Percentiles rank a stretch among this genome's conserved stretches.
Evolutionary conservation across 2,113 vertebrate genomes (phyloP).

Genomic region (Corythoichthys haematopterus): DNA sequence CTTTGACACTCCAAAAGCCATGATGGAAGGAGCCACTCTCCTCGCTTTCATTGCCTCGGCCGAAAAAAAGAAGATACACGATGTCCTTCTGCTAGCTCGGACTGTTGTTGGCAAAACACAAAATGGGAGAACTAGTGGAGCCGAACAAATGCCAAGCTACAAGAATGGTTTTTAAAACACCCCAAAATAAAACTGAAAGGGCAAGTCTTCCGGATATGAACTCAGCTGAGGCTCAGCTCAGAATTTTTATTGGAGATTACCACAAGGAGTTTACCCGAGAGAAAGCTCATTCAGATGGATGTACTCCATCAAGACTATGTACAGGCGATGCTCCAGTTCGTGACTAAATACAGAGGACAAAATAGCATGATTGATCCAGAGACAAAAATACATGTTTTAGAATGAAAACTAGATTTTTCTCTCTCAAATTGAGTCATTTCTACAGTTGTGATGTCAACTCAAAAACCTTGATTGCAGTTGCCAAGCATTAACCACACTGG

Average conservation of each 20-base stretch:
- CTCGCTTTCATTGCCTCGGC: slow-evolving; percentile 44
- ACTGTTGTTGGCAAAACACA: slow-evolving; percentile 54
- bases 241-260: slow-evolving; percentile 41
- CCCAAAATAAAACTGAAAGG: slow-evolving; percentile 52
- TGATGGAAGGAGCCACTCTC: slow-evolving; percentile 52
- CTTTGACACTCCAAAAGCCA: slow-evolving; percentile 62
- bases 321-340: slow-evolving; percentile 3
- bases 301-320: slow-evolving; percentile 24
- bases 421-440: slow-evolving; percentile 4
- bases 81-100: slow-evolving; percentile 52
- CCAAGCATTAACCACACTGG: slow-evolving; percentile 36
- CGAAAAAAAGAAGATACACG: slow-evolving; percentile 57
- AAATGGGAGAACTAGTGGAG: slow-evolving; percentile 64
- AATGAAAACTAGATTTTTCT: not conserved
- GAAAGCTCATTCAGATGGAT: slow-evolving; percentile 32
- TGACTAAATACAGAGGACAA: slow-evolving; percentile 10
- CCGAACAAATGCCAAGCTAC: slow-evolving; percentile 57
- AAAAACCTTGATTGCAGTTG: slow-evolving; percentile 31
- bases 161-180: slow-evolving; percentile 49
- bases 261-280: slow-evolving; percentile 32
- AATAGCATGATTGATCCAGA: not conserved
- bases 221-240: slow-evolving; percentile 21
- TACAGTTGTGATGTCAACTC: slow-evolving; percentile 32
- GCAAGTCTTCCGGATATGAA: slow-evolving; percentile 36
- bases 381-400: slow-evolving; percentile 2